Percentiles rank a stretch among this genome's conserved stretches.
Conservation (phyloP, 2,888 invertebrate genomes). For the Dolichopus griseipennis region DNA sequence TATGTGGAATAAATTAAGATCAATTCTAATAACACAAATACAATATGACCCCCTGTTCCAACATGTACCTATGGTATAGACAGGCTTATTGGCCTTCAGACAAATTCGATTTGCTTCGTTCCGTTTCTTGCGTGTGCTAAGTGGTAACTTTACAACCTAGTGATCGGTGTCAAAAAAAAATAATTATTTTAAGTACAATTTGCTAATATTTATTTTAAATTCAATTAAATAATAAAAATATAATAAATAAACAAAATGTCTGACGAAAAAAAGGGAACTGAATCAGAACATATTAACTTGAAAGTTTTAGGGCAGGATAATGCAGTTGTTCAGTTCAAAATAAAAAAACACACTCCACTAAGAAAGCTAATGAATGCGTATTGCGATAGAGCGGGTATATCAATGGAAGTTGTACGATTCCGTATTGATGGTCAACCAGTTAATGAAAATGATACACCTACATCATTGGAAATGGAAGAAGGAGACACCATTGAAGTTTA, state of each 20-base stretch:
- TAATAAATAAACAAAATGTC: conserved; percentile 28
- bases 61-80: no score
- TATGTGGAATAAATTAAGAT: no score
- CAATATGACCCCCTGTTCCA: no score
- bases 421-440: conserved; percentile 89
- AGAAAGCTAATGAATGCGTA: conserved; percentile 93
- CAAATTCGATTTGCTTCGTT: conserved; percentile 10
- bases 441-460: conserved; percentile 83
- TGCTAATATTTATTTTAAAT: conserved; percentile 12
- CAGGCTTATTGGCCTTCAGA: no score
- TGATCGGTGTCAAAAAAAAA: conserved; percentile 7
- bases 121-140: conserved; percentile 16
- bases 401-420: conserved; percentile 84
- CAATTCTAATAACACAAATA: no score
- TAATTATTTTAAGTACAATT: not conserved
- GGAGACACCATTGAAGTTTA: conserved; percentile 94
- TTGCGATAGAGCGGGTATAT: conserved; percentile 87
- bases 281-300: conserved; percentile 84
- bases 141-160: conserved; percentile 12
- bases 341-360: conserved; percentile 90
- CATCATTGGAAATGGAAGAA: conserved; percentile 88
- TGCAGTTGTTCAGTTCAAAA: conserved; percentile 92
- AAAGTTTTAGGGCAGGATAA: conserved; percentile 94
- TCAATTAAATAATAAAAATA: conserved; percentile 18
- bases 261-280: conserved; percentile 45